Percentiles rank a stretch among this genome's conserved stretches.
phyloP scores from a whole-genome alignment of 2,888 invertebrate genomes.

The Ochropleura leucogaster region DNA sequence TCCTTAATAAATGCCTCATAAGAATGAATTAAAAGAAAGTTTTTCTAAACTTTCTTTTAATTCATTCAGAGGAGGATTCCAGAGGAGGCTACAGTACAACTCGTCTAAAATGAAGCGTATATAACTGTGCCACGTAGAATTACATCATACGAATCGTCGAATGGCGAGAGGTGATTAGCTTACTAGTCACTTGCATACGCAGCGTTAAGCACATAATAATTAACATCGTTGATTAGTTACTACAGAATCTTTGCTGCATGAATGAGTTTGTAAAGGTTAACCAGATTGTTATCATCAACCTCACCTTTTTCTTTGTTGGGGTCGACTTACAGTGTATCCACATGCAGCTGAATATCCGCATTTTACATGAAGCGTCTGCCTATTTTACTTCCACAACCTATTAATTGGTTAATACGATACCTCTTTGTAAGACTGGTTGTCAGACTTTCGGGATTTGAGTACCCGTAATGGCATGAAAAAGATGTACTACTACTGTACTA shows the following conservation, averaged over 20 bases:
- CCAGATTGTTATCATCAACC: not conserved
- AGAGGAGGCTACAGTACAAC: not conserved
- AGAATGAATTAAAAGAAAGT: conserved; percentile 3
- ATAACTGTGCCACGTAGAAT: conserved; percentile 24
- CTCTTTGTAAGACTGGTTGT: not conserved
- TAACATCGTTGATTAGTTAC: conserved; percentile 31
- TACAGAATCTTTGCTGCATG: conserved; percentile 39
- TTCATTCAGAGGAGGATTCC: too few species aligned
- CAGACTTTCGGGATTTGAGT: not conserved
- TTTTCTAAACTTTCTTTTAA: too few species aligned
- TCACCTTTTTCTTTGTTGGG: not conserved
- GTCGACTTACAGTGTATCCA: not conserved
- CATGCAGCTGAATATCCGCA: not conserved
- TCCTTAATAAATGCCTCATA: not conserved
- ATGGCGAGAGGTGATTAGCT: conserved; percentile 21
- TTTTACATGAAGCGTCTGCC: not conserved
- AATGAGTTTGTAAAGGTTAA: conserved; percentile 37
- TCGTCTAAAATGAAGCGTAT: conserved; percentile 13
- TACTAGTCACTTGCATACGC: conserved; percentile 1
- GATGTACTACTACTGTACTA: not conserved
- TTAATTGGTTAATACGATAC: not conserved
- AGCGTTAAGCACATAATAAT: conserved; percentile 31
- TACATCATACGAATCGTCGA: conserved; percentile 10
- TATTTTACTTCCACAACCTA: not conserved
- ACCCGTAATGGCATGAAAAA: not conserved